Conservation (phyloP, 2,888 invertebrate genomes). For the Julus scandinavius region DNA sequence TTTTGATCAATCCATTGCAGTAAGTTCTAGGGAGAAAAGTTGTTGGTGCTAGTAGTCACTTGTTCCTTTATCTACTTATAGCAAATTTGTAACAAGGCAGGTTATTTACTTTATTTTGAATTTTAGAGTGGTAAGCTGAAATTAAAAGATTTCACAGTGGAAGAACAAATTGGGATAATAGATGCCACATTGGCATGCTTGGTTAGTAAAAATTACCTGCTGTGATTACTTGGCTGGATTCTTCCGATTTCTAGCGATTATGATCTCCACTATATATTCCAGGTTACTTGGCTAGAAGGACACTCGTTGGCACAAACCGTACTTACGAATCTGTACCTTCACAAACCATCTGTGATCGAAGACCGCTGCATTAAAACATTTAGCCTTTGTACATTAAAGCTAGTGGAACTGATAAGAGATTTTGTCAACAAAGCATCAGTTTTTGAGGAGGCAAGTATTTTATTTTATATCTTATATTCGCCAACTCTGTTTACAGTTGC, state of each 20-base stretch:
- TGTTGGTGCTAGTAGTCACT: not conserved
- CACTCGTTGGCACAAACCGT: constrained; percentile 96
- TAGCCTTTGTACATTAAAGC: constrained; percentile 86
- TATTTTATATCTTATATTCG: not conserved
- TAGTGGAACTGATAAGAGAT: constrained; percentile 88
- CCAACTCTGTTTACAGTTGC: not conserved
- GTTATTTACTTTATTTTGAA: not conserved
- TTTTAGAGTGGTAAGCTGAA: constrained; percentile 79
- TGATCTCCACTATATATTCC: not conserved
- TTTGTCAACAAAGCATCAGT: constrained; percentile 73
- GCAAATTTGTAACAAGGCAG: not conserved
- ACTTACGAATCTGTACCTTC: constrained; percentile 94
- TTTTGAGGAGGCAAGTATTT: constrained; percentile 71
- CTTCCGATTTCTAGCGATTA: constrained; percentile 46
- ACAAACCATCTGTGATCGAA: constrained; percentile 85
- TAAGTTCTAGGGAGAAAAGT: constrained; percentile 63
- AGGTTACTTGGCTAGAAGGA: constrained; percentile 95
- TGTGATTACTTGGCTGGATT: not conserved
- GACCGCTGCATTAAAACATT: constrained; percentile 87
- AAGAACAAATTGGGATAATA: constrained; percentile 90
- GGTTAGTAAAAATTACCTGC: constrained; percentile 66
- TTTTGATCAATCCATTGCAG: constrained; percentile 86
- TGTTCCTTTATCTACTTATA: not conserved
- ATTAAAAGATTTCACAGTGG: constrained; percentile 77
- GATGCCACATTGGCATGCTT: constrained; percentile 94